A percentile compares a stretch with the other conserved stretches of the same genome.
Conservation (phyloP, 2,113 vertebrate genomes). For the Cnemophilus loriae region DNA sequence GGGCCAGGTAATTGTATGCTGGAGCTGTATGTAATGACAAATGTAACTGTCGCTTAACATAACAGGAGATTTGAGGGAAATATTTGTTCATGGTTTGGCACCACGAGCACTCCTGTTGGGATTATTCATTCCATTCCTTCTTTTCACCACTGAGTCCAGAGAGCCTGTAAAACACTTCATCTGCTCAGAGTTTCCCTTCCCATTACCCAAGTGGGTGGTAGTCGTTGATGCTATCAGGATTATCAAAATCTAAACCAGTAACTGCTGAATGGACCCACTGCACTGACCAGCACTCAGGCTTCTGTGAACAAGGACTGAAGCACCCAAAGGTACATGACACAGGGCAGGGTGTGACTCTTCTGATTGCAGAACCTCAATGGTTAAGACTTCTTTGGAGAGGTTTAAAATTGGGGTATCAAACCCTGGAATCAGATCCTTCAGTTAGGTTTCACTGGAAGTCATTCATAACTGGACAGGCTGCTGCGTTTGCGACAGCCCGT, state of each 20-base stretch:
- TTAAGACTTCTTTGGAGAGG: too few relatives aligned
- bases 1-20: neutral
- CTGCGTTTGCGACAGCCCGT: neutral
- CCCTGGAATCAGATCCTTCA: neutral
- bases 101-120: neutral
- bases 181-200: slow-evolving; percentile 35
- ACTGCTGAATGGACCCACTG: neutral
- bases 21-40: neutral
- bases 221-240: neutral
- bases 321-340: neutral
- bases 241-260: neutral
- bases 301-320: neutral
- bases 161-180: slow-evolving; percentile 19
- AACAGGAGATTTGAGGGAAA: slow-evolving; percentile 1
- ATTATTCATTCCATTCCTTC: slow-evolving; percentile 40
- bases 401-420: neutral
- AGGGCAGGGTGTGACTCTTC: neutral
- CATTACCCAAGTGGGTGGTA: neutral
- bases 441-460: neutral
- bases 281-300: neutral
- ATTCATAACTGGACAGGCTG: neutral
- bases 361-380: too few relatives aligned
- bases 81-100: slow-evolving; percentile 55
- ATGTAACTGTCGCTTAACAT: slow-evolving; percentile 20
- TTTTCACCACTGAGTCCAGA: slow-evolving; percentile 22